Evolutionary conservation across 2,113 vertebrate genomes (phyloP), one percentile per base, ranked within the genome.

Genomic region (Lamprotornis superbus): DNA sequence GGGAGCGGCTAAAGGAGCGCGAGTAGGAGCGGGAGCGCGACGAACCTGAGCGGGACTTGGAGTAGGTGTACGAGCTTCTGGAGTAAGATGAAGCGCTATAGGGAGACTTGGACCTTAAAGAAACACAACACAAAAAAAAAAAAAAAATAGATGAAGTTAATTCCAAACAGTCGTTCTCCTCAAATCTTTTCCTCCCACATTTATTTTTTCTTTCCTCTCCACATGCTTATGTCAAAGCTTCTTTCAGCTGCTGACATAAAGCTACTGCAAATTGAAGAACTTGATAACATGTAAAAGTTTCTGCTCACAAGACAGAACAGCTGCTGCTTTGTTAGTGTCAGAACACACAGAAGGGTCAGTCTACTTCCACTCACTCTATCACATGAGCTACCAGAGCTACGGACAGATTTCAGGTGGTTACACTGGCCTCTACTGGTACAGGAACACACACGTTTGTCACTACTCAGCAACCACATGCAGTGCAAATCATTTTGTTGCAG

Each of bases 61-160:
- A 98, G 33, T 99, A 99, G n/a, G 99, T 99, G 19, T 98, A 98
- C 0, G 98, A 98, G 78, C 99, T 99, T 92, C 97, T 97, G 60
- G 98, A 99, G 96, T 98, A 98, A 18, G 98, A 98, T 3, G 99
- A 99, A 86, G 98, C 98, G 57, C 98, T 98, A 89, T 98, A 99
- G 15, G 99, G 99, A 76, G 99, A 99, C 97, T 99, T 99, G 67
- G 99, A 99, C 96, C 99, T 99, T 97, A 37, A 97, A 96, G 88
- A 97, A 59, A 97, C 96, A 97, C 73, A 96, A 96, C 57, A 96
- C 47, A 33, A 86, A 86, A 39, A 39, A 39, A 39, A 39, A 35
- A 39, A 47, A 52, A 82, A 55, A 31, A 39, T 20, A 91, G 69
- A 96, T 18, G 94, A 90, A 96, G 85, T 96, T 97, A 97, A 96